These are phyloP conservation scores for Helarctos malayanus DNA, from an alignment of 2,797 vertebrate genomes.

Conservation along the genomic window DNA sequence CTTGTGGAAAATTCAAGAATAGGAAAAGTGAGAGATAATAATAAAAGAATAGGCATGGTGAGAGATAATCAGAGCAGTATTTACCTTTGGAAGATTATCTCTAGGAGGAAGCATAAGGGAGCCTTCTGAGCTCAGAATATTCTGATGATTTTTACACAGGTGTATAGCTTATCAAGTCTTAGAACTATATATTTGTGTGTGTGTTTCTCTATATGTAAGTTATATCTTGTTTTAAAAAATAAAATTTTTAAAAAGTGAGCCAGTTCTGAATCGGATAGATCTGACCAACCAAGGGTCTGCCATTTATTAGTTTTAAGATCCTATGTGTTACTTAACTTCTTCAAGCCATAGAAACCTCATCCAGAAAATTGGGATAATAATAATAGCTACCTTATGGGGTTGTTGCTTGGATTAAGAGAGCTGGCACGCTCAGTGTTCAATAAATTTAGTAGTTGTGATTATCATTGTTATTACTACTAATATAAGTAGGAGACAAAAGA, in stretches of 20 bases:
- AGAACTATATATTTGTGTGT: not conserved
- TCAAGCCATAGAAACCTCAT: not conserved
- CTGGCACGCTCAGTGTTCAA: not conserved
- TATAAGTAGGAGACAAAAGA: not conserved
- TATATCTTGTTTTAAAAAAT: not conserved
- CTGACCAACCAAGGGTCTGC: not conserved
- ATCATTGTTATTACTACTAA: not conserved
- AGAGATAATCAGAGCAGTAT: not conserved
- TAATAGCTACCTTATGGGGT: not conserved
- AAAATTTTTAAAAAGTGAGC: not conserved
- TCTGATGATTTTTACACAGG: not conserved
- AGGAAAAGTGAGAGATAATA: not conserved
- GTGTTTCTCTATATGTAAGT: not conserved
- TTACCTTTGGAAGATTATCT: not conserved
- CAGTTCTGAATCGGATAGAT: not conserved
- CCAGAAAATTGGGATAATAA: not conserved
- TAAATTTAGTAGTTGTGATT: not conserved
- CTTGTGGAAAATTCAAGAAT: not conserved
- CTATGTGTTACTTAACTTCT: not conserved
- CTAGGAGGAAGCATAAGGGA: not conserved
- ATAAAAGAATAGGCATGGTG: not conserved
- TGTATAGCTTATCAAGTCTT: not conserved
- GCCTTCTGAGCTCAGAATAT: not conserved
- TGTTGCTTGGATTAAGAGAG: conserved; percentile 27
- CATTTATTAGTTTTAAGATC: not conserved